phyloP scores from a whole-genome alignment of 1,140 invertebrate genomes.

The Ceratosolen fusciceps region DNA sequence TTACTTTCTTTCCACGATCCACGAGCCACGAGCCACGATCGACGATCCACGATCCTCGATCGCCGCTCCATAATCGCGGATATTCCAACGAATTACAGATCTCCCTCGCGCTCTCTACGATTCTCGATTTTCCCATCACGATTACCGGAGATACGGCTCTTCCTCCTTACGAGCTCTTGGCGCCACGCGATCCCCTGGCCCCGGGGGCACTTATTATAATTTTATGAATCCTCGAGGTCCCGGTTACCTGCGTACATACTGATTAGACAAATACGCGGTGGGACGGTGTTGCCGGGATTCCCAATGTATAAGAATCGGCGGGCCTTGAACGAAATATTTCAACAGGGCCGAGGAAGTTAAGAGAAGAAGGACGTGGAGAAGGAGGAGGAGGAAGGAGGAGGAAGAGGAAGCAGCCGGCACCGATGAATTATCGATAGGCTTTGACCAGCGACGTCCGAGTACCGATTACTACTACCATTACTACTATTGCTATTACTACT shows the following conservation, averaged over 20 bases:
- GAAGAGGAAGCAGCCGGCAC: no score
- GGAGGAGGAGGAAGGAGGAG: no score
- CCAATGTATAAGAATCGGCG: neutral
- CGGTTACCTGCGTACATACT: neutral
- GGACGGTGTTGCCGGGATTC: neutral
- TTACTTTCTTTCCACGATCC: constrained; percentile 2
- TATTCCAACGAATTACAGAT: neutral
- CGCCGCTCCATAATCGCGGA: neutral
- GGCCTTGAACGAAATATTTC: no score
- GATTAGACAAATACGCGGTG: neutral
- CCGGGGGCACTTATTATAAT: neutral
- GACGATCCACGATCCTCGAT: neutral
- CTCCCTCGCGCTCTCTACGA: no score
- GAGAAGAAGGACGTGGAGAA: no score
- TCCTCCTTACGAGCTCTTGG: no score
- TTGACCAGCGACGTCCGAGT: no score
- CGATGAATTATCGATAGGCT: no score
- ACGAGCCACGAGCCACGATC: neutral
- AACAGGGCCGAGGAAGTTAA: no score
- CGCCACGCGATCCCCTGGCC: neutral
- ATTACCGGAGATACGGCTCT: no score
- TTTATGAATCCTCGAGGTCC: neutral
- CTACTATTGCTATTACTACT: no score
- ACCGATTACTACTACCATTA: no score
- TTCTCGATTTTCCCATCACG: neutral